Evolutionary conservation across 2,888 invertebrate genomes (phyloP).

Genomic region (Gerris lacustris): DNA sequence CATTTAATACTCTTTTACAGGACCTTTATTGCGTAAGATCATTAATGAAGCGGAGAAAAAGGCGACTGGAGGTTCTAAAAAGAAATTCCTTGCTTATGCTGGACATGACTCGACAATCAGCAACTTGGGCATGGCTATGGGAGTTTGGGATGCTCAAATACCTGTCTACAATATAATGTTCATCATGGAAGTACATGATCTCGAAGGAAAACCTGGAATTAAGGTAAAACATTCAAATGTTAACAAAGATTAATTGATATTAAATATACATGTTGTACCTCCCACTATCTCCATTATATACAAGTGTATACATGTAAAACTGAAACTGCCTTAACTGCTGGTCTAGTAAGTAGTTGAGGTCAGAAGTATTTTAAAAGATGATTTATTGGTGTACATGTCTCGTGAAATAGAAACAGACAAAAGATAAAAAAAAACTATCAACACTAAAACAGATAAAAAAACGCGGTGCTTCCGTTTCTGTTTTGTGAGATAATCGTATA

Average conservation of each 20-base stretch:
- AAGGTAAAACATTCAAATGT: conserved; percentile 39
- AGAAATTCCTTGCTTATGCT: conserved; percentile 52
- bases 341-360: no score
- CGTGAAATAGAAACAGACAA: no score
- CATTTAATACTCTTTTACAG: conserved; percentile 16
- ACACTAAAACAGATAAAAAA: no score
- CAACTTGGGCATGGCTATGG: conserved; percentile 50
- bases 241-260: conserved; percentile 6
- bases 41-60: conserved; percentile 24
- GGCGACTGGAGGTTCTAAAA: conserved; percentile 34
- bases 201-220: conserved; percentile 41
- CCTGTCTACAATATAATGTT: conserved; percentile 53
- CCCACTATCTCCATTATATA: background rate
- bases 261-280: background rate
- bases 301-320: no score
- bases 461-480: no score
- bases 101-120: conserved; percentile 64
- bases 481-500: no score
- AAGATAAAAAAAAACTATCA: no score
- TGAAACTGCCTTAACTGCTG: no score
- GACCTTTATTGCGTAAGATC: conserved; percentile 29
- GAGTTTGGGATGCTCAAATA: conserved; percentile 52
- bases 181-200: conserved; percentile 51
- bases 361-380: no score
- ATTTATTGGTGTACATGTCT: no score